These are phyloP conservation scores for Psammodynastes pulverulentus DNA, from an alignment of 2,113 vertebrate species.

Conservation along the genomic window DNA sequence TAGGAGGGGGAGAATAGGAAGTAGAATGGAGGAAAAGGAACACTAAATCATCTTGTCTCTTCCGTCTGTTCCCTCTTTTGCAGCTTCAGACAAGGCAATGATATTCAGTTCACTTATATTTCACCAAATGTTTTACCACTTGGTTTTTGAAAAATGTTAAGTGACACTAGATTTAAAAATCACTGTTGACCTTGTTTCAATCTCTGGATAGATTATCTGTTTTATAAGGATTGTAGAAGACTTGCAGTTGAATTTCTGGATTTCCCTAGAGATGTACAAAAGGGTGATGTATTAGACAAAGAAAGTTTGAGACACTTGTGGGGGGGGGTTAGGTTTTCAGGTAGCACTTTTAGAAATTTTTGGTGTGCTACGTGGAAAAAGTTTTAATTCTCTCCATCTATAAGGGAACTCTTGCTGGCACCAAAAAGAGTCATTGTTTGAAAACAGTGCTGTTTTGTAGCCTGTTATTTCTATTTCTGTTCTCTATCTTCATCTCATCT, in stretches of 20 bases:
- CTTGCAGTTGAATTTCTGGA: neutral
- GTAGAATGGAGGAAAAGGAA: neutral
- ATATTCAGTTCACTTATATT: neutral
- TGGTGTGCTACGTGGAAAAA: neutral
- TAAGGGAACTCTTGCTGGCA: neutral
- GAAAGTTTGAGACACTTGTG: neutral
- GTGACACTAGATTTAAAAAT: neutral
- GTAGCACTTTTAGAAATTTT: neutral
- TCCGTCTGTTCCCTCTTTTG: neutral
- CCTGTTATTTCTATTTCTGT: neutral
- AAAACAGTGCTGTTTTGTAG: neutral
- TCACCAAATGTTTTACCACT: neutral
- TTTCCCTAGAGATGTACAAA: neutral
- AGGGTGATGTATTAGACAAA: neutral
- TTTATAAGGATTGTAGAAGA: neutral
- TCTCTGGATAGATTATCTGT: neutral
- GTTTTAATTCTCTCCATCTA: neutral
- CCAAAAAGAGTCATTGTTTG: neutral
- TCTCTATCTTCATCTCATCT: neutral
- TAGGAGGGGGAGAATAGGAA: neutral
- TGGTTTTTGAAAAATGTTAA: neutral
- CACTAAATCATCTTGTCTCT: neutral
- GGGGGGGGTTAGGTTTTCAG: too few species aligned
- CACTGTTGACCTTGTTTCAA: neutral
- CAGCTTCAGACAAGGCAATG: neutral